A percentile compares a stretch with the other conserved stretches of the same genome.
These are phyloP conservation scores for Harpalus rufipes DNA, from an alignment of 2,888 invertebrate genomes.

Conservation along the genomic window DNA sequence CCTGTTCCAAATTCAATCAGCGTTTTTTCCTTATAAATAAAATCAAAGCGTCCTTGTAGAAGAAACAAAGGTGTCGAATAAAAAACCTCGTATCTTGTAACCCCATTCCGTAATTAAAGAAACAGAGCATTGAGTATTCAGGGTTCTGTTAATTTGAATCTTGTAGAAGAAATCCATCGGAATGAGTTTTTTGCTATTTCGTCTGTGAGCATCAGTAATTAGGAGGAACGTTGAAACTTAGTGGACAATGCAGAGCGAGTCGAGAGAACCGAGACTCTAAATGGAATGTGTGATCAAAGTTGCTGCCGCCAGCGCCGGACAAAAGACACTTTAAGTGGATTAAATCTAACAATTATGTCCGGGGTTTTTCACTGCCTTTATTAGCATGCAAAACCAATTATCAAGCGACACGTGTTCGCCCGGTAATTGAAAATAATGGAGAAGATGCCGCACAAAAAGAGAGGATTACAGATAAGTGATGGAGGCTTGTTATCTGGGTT, in stretches of 20 bases:
- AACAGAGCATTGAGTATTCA: neutral
- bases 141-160: neutral
- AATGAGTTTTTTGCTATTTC: slow-evolving; percentile 26
- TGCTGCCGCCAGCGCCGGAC: slow-evolving; percentile 57
- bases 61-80: neutral
- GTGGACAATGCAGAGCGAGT: slow-evolving; percentile 45
- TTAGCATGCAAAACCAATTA: slow-evolving; percentile 63
- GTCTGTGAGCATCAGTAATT: slow-evolving; percentile 53
- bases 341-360: slow-evolving; percentile 64
- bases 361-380: slow-evolving; percentile 59
- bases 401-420: slow-evolving; percentile 39
- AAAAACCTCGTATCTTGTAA: neutral
- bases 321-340: slow-evolving; percentile 64
- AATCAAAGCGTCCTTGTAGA: neutral
- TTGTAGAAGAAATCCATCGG: slow-evolving; percentile 22
- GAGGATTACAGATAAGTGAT: slow-evolving; percentile 9
- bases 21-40: neutral
- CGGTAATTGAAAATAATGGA: slow-evolving; percentile 54
- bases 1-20: neutral
- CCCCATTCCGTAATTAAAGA: slow-evolving; percentile 2
- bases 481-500: neutral
- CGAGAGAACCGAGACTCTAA: slow-evolving; percentile 30
- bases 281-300: slow-evolving; percentile 66
- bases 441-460: slow-evolving; percentile 26
- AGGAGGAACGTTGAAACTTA: slow-evolving; percentile 62